Evolutionary conservation across 2,113 vertebrate genomes (phyloP).

Genomic region (Antennarius striatus): DNA sequence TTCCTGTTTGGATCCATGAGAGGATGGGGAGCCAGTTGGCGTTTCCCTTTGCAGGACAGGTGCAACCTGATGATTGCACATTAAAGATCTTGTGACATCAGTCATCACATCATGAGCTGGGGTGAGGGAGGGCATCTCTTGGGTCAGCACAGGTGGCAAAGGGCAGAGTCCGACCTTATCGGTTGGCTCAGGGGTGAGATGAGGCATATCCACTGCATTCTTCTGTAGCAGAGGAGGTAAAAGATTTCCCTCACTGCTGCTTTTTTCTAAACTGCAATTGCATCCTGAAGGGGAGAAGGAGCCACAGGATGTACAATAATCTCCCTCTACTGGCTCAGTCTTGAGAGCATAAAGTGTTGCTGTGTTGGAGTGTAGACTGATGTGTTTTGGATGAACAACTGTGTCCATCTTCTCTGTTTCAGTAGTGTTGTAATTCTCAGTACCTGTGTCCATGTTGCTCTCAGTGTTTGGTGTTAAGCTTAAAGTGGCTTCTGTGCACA

Average conservation of each 20-base stretch:
- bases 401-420: conserved; percentile 40
- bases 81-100: conserved; percentile 20
- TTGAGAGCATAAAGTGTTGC: conserved; percentile 65
- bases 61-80: conserved; percentile 46
- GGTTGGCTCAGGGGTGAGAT: conserved; percentile 72
- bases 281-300: conserved; percentile 18
- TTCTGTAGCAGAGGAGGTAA: conserved; percentile 66
- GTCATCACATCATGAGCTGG: conserved; percentile 61
- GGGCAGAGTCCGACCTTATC: conserved; percentile 60
- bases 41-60: conserved; percentile 72
- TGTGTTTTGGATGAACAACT: conserved; percentile 27
- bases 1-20: conserved; percentile 24
- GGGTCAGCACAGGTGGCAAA: conserved; percentile 70
- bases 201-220: conserved; percentile 75
- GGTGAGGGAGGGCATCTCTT: conserved; percentile 83
- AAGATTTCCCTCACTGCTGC: conserved; percentile 36
- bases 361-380: conserved; percentile 43
- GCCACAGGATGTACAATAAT: conserved; percentile 30
- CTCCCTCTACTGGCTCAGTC: conserved; percentile 60
- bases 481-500: conserved; percentile 40
- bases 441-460: conserved; percentile 23
- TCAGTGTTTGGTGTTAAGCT: conserved; percentile 42
- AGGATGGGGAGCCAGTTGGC: conserved; percentile 33
- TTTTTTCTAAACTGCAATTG: conserved; percentile 31
- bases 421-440: conserved; percentile 8